Conservation (phyloP, 2,113 vertebrate genomes). For the Aegithalos caudatus region DNA sequence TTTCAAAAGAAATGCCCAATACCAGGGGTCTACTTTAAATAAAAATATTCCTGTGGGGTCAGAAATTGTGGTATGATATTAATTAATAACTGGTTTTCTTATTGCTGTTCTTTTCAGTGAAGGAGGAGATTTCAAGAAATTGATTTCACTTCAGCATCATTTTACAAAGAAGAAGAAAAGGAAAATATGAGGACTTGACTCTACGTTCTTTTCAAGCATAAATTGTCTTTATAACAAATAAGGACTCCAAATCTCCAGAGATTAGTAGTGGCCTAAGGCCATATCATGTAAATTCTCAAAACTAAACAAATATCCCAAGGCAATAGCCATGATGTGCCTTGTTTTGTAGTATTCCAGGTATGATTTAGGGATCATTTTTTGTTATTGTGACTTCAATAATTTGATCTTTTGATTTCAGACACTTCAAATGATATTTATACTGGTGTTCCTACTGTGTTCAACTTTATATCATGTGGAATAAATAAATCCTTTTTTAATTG, state of each 20-base stretch:
- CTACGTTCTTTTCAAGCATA: not conserved
- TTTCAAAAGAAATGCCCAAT: not conserved
- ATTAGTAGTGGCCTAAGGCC: not conserved
- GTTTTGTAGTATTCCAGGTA: not conserved
- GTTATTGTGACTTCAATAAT: not conserved
- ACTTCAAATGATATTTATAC: not conserved
- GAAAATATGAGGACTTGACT: not conserved
- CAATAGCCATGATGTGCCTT: not conserved
- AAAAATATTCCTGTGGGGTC: not conserved
- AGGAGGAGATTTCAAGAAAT: not conserved
- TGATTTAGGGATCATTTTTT: not conserved
- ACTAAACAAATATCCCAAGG: not conserved
- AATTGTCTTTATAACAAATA: not conserved
- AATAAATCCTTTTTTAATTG: not conserved
- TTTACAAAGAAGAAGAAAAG: not conserved
- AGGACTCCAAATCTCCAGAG: not conserved
- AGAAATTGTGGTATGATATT: not conserved
- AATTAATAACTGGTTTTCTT: not conserved
- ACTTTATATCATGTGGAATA: not conserved
- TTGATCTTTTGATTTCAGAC: not conserved
- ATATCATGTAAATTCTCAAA: not conserved
- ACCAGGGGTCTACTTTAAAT: not conserved
- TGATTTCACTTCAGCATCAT: not conserved
- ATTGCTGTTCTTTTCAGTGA: slow-evolving; percentile 32
- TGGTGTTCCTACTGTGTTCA: not conserved